Evolutionary conservation across 2,113 vertebrate species (phyloP).

Genomic region (Eclectus roratus): DNA sequence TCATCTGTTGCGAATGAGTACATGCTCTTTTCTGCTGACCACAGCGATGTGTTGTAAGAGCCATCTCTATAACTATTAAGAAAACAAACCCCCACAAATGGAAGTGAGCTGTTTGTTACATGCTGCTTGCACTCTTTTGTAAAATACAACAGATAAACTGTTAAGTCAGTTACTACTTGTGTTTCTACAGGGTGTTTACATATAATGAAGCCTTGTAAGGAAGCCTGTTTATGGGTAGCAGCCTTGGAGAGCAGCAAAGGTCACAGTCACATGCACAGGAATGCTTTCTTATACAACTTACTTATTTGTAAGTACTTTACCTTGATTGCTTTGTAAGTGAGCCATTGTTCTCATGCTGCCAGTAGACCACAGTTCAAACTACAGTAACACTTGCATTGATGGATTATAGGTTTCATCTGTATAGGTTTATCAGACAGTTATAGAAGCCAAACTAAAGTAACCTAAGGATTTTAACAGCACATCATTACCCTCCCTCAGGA

Average conservation of each 20-base stretch:
- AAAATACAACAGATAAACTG: constrained; percentile 8
- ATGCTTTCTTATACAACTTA: not conserved
- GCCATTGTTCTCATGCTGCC: not conserved
- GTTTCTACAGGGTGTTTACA: not conserved
- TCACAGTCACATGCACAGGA: not conserved
- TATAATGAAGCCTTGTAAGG: not conserved
- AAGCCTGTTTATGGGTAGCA: constrained; percentile 35
- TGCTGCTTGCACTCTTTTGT: not conserved
- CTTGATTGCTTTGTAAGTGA: not conserved
- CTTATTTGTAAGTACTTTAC: not conserved
- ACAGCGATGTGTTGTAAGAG: not conserved
- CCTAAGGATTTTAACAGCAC: not conserved
- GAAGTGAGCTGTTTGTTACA: not conserved
- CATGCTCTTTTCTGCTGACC: not conserved
- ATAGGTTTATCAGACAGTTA: not conserved
- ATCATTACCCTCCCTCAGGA: not conserved
- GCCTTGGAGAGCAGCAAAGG: constrained; percentile 29
- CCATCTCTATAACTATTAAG: constrained; percentile 7
- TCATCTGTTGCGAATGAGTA: not conserved
- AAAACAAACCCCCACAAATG: not conserved
- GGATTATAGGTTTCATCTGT: not conserved
- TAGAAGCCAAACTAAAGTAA: not conserved
- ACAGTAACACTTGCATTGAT: not conserved
- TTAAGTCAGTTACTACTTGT: constrained; percentile 3
- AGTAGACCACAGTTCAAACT: not conserved